Evolutionary conservation across 2,113 vertebrate genomes (phyloP), one percentile per base, ranked within the genome.

Genomic region (Actenoides hombroni): DNA sequence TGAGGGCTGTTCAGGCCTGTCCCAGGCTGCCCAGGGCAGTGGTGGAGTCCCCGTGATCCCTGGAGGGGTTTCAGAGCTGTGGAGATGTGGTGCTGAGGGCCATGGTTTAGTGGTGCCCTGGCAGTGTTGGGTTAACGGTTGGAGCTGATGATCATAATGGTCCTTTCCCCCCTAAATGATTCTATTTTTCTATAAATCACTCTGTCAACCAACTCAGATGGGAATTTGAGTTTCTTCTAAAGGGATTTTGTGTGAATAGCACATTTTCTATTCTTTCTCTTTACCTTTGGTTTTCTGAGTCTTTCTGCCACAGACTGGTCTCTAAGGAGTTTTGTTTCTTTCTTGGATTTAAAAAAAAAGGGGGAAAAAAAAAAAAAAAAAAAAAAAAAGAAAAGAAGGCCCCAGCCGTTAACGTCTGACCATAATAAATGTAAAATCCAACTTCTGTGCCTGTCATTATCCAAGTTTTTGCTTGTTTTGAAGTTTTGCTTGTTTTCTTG

Each of bases 31-130:
- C 7, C 7, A 37, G 77, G 21, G 25, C 6, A 18, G 19, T 8
- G 26, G 0, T 49, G 39, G 9, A 20, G 13, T n/a, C 19, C 4
- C 21, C 6, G 11, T 40, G 39, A 40, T 23, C 19, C 10, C 13
- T 60, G 25, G 3, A 16, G 11, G 25, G 12, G 1, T 44, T 78
- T 16, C n/a, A 20, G 25, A 56, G 6, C 4, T 0, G 0, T 17
- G 20, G 9, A 23, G 13, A 20, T 31, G 39, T 42, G 26, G 25
- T 28, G 8, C 26, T 9, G 46, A 53, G n/a, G 37, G 31, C 25
- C 25, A 8, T 0, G 35, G 42, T 4, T 3, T 33, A 29, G 3
- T 46, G 67, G 6, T 57, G 46, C 18, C 2, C 10, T 19, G 59
- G 53, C 46, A n/a, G 16, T 9, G 28, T 10, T 63, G 35, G 11